Conservation (phyloP, 2,797 vertebrate genomes). For the Poecilia velifera region DNA sequence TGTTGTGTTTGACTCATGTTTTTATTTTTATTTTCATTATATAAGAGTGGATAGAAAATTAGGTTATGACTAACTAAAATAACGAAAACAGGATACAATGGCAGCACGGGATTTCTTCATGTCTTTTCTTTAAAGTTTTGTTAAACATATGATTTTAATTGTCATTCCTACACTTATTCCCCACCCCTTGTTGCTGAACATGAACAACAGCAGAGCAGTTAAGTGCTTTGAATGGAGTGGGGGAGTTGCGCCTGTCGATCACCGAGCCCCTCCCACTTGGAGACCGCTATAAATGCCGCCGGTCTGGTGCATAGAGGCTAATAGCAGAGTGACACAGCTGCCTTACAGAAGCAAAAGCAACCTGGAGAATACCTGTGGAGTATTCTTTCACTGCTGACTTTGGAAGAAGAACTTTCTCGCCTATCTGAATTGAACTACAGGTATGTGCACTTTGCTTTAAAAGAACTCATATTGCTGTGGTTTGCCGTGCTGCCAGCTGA, state of each 20-base stretch:
- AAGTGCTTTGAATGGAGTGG: conserved; percentile 19
- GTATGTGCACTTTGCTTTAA: conserved; percentile 67
- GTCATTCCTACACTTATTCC: conserved; percentile 6
- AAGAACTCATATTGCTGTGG: conserved; percentile 22
- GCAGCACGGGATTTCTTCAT: not conserved
- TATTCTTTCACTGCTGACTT: conserved; percentile 68
- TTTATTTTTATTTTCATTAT: conserved; percentile 1
- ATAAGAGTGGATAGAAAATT: conserved; percentile 1
- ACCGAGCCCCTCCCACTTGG: conserved; percentile 78
- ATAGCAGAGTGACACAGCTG: conserved; percentile 84
- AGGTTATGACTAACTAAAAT: conserved; percentile 5
- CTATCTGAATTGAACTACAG: conserved; percentile 60
- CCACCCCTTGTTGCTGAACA: conserved; percentile 20
- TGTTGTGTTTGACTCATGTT: conserved; percentile 7
- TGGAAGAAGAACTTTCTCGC: conserved; percentile 54
- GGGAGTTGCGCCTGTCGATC: conserved; percentile 60
- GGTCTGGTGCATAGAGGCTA: conserved; percentile 77
- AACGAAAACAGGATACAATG: conserved; percentile 18
- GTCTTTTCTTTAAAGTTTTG: not conserved
- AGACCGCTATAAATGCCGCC: conserved; percentile 70
- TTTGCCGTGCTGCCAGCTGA: conserved; percentile 49
- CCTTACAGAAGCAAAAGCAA: conserved; percentile 73
- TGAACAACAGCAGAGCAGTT: conserved; percentile 36
- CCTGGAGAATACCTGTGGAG: conserved; percentile 78
- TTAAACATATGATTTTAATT: conserved; percentile 7